Evolutionary conservation across 2,113 vertebrate genomes (phyloP), one percentile per base, ranked within the genome.

Genomic region (Isurus oxyrinchus): DNA sequence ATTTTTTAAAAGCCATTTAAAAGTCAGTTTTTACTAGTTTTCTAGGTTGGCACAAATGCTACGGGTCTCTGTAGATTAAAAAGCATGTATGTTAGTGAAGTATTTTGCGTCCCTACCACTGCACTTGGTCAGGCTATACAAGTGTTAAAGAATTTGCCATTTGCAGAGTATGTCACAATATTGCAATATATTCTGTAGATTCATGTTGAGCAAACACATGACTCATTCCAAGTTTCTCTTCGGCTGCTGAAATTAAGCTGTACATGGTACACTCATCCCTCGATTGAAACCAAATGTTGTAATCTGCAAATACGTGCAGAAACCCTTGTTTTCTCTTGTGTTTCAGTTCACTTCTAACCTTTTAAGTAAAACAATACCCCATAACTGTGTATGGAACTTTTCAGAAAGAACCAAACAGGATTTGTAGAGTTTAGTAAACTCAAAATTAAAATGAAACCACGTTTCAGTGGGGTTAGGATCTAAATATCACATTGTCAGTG

Each of bases 211-310:
- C 66, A 76, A 95, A 40, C 31, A 0, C 94, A 69, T 44, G 94
- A 95, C 61, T 53, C 66, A 53, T 55, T 72, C 66, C 67, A 72
- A 76, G 11, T 69, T 95, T 55, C 94, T 31, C 6, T 14, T 95
- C 67, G 1, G 40, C 63, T 95, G 94, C 94, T 95, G 94, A 72
- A 95, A 35, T 76, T 72, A 69, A 95, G 59, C 94, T 53, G 49
- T 72, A 55, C 53, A 72, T 49, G 93, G 93, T 49, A 66, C n/a
- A 57, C 94, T 67, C 94, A 95, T 44, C 63, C 25, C 94, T 69
- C 94, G 8, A 95, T 95, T 95, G 67, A 95, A 95, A 95, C 94
- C 94, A 95, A 95, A 95, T 95, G 94, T 95, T 95, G 66, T 69
- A 53, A 72, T 72, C 23, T 55, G 67, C 67, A 53, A 95, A 76